Evolutionary conservation across 1,140 invertebrate species (phyloP).

Genomic region (Brachionus plicatilis): DNA sequence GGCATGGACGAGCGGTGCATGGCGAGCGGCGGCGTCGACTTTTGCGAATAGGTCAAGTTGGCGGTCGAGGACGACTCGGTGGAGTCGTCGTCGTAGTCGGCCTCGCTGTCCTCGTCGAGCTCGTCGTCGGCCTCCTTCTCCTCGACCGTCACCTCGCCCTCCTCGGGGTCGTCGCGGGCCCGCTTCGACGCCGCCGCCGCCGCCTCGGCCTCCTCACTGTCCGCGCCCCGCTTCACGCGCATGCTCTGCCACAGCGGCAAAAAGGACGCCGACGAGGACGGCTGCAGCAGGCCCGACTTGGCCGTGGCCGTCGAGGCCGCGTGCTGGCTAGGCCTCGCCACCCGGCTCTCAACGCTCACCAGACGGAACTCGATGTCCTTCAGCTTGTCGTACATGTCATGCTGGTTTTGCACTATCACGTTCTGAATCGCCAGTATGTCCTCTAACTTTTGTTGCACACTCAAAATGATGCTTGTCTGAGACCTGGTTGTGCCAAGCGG

Average conservation of each 20-base stretch:
- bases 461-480: constrained; percentile 35
- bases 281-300: not conserved
- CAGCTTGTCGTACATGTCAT: constrained; percentile 20
- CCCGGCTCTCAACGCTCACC: not conserved
- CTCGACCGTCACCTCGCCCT: not conserved
- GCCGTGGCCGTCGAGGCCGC: not conserved
- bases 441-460: constrained; percentile 21
- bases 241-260: not conserved
- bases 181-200: not conserved
- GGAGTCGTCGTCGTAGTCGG: constrained; percentile 18
- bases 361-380: constrained; percentile 7
- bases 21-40: not conserved
- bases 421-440: constrained; percentile 16
- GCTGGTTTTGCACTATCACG: constrained; percentile 22
- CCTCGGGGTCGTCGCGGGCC: not conserved
- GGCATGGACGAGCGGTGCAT: constrained; percentile 3
- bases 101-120: constrained; percentile 4
- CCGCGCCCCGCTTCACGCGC: not conserved
- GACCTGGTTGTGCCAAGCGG: not conserved
- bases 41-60: not conserved
- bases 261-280: not conserved
- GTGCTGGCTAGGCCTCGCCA: not conserved
- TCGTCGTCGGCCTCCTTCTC: not conserved
- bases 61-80: not conserved
- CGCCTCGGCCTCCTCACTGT: not conserved